Base-by-base conservation (phyloP, 2,113 vertebrate genomes). In the Jacana jacana region DNA sequence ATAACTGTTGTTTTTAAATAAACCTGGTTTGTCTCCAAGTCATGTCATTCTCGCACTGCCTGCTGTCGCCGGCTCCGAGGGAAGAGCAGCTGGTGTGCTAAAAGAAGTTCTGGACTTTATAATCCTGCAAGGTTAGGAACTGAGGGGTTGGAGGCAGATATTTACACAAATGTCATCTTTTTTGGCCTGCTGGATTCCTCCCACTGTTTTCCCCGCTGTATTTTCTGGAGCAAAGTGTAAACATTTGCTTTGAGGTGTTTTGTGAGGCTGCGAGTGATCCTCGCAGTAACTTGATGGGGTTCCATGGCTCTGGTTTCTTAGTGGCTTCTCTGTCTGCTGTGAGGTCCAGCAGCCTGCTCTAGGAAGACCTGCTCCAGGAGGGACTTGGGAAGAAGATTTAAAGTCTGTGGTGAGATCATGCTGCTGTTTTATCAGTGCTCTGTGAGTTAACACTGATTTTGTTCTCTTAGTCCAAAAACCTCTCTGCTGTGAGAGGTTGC, bases 81-180 rank as follows among this genome's bases (percentile, higher is more conserved):
- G 65, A 91, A 91, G 68, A 94, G 95, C 97, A 96, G 97, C 96
- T 97, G 95, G 75, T 89, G 87, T 78, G 94, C 94, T 88, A 91
- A 97, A 96, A 89, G 81, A 27, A 78, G 96, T 71, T 54, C 23
- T 63, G 96, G 95, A 76, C 93, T 71, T 81, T 91, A 91, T 58
- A 83, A 88, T 37, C 61, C 76, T 49, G 58, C 71, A 64, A 48
- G 96, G 95, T 83, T 70, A 49, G 83, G 95, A 81, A 77, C 92
- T 49, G 93, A 57, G 91, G 65, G 93, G 78, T 61, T 91, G 78
- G 91, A 92, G 95, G 88, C 81, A 93, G 95, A 37, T 79, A 88
- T 49, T 94, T 51, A 65, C 91, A 92, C 82, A 83, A 91, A 79
- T 91, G 87, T 13, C 87, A 92, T 55, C 75, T 69, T 73, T 73